Base-by-base conservation (phyloP, 2,888 invertebrate species). In the Lysandra coridon region DNA sequence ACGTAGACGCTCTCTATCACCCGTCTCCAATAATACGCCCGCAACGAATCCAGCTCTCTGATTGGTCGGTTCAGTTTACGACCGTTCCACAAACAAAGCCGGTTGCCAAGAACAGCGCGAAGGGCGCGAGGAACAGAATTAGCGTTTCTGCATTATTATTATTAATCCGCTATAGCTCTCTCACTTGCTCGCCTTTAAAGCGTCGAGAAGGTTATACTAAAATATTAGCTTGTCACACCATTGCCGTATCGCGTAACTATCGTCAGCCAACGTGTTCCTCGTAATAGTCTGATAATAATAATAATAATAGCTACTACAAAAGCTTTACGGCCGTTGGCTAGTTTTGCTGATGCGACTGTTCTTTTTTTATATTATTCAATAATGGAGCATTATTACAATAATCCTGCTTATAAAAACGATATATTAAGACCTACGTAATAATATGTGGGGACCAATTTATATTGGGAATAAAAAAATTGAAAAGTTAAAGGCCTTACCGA, bases 51-150 rank as follows among this genome's bases (percentile, higher is more conserved):
- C 83, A 79, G 84, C 78, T 82, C 84, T 82, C 81, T 83, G 84
- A 94, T 94, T 94, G 93, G 93, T 85, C 81, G 86, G 83, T 86
- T 87, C 84, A 82, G 84, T 92, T 90, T 90, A 91, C 88, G 89
- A 89, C 89, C 88, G 89, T 90, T 92, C 91, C 87, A 92, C 92
- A 91, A 91, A 92, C 93, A 91, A 92, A 93, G 92, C 93, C 90
- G 92, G 93, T 94, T 93, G 89, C 90, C 86, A 91, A 90, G 92
- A 91, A 88, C 90, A 87, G 87, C 87, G 88, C 86, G 89, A 91
- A 93, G 93, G 92, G 92, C 92, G 90, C 91, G 90, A 92, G 92
- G 90, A 91, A 91, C 91, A 87, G 90, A 92, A 92, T 92, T 92
- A 85, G 84, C 83, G 83, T 83, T 84, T 85, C 83, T 83, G 83